Conservation (phyloP, 2,797 vertebrate genomes). For the Dicrostonyx torquatus region DNA sequence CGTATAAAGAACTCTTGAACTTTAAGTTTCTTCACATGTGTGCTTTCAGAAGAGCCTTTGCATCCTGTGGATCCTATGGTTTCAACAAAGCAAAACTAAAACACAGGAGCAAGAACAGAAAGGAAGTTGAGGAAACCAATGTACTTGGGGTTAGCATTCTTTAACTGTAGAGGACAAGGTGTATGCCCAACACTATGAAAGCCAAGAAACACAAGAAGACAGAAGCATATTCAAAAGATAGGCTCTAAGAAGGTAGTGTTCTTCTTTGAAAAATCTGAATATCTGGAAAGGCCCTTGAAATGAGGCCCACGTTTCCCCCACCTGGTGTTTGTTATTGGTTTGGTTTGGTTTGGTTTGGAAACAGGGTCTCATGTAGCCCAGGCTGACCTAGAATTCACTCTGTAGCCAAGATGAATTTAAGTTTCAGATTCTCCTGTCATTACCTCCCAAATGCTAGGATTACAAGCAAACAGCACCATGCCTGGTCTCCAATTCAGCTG, state of each 20-base stretch:
- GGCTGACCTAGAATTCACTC: not conserved
- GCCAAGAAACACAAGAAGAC: not conserved
- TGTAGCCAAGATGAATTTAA: not conserved
- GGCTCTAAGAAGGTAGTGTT: not conserved
- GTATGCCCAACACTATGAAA: not conserved
- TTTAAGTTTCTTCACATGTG: not conserved
- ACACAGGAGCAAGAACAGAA: not conserved
- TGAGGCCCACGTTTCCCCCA: not conserved
- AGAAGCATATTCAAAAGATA: not conserved
- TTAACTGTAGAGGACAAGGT: not conserved
- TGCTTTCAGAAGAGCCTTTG: constrained; percentile 3
- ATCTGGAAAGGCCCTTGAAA: not conserved
- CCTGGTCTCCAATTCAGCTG: not conserved
- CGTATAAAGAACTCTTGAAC: not conserved
- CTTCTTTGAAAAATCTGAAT: not conserved
- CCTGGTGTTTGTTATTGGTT: not conserved
- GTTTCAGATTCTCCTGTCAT: not conserved
- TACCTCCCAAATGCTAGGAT: not conserved
- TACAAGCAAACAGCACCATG: not conserved
- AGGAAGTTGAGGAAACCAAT: not conserved
- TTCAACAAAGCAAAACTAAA: not conserved
- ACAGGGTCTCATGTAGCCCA: not conserved
- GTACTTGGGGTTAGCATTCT: not conserved
- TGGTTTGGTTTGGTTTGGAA: not conserved
- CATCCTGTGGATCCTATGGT: not conserved